Evolutionary conservation across 2,797 vertebrate genomes (phyloP).

Genomic region (Catharus ustulatus): DNA sequence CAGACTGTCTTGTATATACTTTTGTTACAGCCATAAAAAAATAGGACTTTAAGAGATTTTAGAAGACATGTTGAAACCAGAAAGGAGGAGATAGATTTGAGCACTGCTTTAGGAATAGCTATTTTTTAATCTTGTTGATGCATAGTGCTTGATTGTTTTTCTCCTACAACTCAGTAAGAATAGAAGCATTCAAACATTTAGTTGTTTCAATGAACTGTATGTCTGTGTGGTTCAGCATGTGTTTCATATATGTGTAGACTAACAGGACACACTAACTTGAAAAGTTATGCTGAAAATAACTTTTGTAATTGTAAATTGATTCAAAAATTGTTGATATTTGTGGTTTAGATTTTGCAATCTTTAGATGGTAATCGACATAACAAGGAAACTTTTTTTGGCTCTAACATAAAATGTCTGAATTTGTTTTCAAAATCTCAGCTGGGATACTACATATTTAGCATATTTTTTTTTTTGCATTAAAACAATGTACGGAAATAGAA

Average conservation of each 20-base stretch:
- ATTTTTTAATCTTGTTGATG: neutral
- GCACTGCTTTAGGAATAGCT: neutral
- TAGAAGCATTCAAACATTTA: neutral
- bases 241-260: fast-evolving
- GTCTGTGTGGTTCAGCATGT: neutral
- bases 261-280: neutral
- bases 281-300: neutral
- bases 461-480: neutral
- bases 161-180: neutral
- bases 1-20: neutral
- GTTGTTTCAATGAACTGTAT: neutral
- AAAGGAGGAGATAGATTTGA: neutral
- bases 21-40: neutral
- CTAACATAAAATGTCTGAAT: neutral
- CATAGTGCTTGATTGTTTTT: neutral
- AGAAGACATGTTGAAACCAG: neutral
- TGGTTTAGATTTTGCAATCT: neutral
- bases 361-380: neutral
- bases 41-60: neutral
- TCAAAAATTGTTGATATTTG: neutral
- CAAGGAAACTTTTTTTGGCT: neutral
- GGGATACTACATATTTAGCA: neutral
- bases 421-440: neutral
- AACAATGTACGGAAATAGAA: neutral
- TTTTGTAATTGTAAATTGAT: neutral